Conservation (phyloP, 2,888 invertebrate genomes). For the Phalera bucephala region DNA sequence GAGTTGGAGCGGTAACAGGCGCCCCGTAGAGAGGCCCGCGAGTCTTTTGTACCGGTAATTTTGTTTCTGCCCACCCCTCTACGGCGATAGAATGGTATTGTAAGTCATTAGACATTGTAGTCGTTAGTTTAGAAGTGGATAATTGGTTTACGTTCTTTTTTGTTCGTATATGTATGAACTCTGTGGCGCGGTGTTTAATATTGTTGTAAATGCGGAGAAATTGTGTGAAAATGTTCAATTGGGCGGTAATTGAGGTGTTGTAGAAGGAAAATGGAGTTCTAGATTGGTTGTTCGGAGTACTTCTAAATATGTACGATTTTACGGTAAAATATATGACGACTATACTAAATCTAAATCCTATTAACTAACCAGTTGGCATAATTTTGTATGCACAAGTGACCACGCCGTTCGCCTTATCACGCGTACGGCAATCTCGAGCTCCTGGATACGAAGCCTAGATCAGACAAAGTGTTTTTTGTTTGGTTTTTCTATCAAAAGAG, state of each 20-base stretch:
- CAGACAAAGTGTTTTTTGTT: no score
- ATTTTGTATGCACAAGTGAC: no score
- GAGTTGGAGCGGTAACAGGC: conserved; percentile 46
- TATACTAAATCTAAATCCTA: no score
- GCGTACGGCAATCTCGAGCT: no score
- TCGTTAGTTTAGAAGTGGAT: conserved; percentile 36
- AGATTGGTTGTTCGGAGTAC: no score
- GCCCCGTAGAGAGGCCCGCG: conserved; percentile 52
- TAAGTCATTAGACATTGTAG: conserved; percentile 55
- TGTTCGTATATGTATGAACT: conserved; percentile 9
- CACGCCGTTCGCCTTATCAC: no score
- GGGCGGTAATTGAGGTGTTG: background rate
- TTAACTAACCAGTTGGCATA: no score
- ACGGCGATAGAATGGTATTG: conserved; percentile 35
- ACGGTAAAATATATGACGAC: no score
- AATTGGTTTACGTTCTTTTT: conserved; percentile 35
- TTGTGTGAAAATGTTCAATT: conserved; percentile 2
- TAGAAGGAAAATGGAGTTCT: background rate
- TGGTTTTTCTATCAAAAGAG: no score
- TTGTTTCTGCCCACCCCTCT: conserved; percentile 47
- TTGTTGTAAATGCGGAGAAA: background rate
- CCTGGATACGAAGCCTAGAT: no score
- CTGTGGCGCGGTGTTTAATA: conserved; percentile 14
- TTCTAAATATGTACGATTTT: no score
- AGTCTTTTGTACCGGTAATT: conserved; percentile 62